Conservation (phyloP, 2,888 invertebrate genomes). For the Pinctada fucata region DNA sequence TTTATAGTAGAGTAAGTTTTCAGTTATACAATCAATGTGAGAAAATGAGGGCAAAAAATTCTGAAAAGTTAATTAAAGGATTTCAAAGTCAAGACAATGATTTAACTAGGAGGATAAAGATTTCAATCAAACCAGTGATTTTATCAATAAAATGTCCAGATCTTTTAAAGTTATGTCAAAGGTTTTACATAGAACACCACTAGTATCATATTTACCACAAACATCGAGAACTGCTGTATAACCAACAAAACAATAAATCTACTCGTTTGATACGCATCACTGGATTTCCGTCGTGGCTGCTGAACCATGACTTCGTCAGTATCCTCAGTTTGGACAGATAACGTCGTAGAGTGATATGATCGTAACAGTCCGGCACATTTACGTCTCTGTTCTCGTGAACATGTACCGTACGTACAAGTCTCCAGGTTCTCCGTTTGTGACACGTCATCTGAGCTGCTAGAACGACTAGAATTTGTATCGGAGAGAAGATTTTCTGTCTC, state of each 20-base stretch:
- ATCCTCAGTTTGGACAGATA: constrained; percentile 10
- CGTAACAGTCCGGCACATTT: constrained; percentile 62
- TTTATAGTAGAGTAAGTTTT: too few relatives aligned
- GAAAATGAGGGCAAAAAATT: too few relatives aligned
- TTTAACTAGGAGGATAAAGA: too few relatives aligned
- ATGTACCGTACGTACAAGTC: constrained; percentile 59
- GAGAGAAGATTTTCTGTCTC: constrained; percentile 39
- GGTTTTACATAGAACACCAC: too few relatives aligned
- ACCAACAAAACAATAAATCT: constrained; percentile 90
- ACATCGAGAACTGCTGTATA: constrained; percentile 89
- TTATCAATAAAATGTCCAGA: too few relatives aligned
- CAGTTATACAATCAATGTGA: too few relatives aligned
- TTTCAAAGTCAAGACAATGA: too few relatives aligned
- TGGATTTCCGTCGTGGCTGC: constrained; percentile 24
- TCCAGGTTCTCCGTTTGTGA: constrained; percentile 42
- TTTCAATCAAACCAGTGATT: too few relatives aligned
- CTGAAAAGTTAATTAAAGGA: too few relatives aligned
- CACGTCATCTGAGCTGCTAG: constrained; percentile 35
- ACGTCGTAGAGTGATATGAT: constrained; percentile 52
- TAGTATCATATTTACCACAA: constrained; percentile 83
- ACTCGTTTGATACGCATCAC: constrained; percentile 68
- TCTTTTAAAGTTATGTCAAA: too few relatives aligned
- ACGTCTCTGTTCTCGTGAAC: constrained; percentile 60
- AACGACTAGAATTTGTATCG: constrained; percentile 22
- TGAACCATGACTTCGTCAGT: constrained; percentile 6